These are phyloP conservation scores for Chymomyza costata DNA, from an alignment of 1,140 invertebrate species.

Conservation along the genomic window DNA sequence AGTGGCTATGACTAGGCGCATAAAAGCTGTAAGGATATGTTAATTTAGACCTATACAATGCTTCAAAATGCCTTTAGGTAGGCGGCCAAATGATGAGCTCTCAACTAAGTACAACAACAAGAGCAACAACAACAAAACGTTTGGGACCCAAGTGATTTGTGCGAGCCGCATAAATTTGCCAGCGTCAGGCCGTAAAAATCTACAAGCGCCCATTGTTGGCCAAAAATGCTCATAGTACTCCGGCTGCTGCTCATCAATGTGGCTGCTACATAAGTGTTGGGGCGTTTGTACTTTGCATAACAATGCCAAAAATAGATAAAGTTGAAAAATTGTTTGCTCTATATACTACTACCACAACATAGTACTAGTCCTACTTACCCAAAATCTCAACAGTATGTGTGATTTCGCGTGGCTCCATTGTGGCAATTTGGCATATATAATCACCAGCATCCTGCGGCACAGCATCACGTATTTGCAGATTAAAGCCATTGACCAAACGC, in stretches of 20 bases:
- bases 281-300: constrained; percentile 52
- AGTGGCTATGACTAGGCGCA: constrained; percentile 45
- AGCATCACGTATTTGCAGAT: constrained; percentile 78
- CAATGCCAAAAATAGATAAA: constrained; percentile 46
- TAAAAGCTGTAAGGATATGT: constrained; percentile 62
- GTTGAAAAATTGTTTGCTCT: not conserved
- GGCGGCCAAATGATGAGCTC: constrained; percentile 54
- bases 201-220: constrained; percentile 5
- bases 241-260: too few species aligned
- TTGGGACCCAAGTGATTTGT: constrained; percentile 65
- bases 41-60: constrained; percentile 51
- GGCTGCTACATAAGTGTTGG: too few species aligned
- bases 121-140: constrained; percentile 30
- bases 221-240: not conserved
- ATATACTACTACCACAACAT: too few species aligned
- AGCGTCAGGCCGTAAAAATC: constrained; percentile 35
- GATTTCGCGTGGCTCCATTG: constrained; percentile 78
- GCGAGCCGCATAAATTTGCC: constrained; percentile 58
- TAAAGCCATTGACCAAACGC: constrained; percentile 77
- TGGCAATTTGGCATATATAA: constrained; percentile 80
- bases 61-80: constrained; percentile 14
- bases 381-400: constrained; percentile 79
- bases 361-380: constrained; percentile 75
- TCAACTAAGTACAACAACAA: not conserved
- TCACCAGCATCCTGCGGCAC: constrained; percentile 78